Conservation (phyloP, 37 sponge, comb jelly and placozoan genomes). For the Hormiphora californensis region DNA sequence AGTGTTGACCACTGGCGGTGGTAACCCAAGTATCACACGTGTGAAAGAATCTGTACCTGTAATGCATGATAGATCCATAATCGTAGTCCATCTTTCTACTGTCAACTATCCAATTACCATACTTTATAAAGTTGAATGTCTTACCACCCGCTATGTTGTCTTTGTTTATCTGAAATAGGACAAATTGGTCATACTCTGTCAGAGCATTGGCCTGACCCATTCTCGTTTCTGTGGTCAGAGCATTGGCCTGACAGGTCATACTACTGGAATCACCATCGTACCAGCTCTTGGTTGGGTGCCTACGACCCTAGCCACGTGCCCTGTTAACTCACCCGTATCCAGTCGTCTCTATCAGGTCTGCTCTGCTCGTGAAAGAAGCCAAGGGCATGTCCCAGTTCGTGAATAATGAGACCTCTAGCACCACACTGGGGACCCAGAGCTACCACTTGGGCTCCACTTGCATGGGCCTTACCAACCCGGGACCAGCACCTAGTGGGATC, state of each 20-base stretch:
- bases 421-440: slow-evolving; percentile 19
- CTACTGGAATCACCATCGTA: too few species aligned
- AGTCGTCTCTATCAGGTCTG: slow-evolving; percentile 37
- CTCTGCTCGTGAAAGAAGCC: slow-evolving; percentile 54
- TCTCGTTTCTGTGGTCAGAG: too few species aligned
- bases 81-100: slow-evolving; percentile 15
- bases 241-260: too few species aligned
- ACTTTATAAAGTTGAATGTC: slow-evolving; percentile 40
- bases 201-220: too few species aligned
- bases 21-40: too few species aligned
- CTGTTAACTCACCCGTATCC: too few species aligned
- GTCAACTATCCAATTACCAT: not conserved
- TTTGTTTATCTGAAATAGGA: not conserved
- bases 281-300: too few species aligned
- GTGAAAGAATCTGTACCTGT: too few species aligned
- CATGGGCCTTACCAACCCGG: not conserved
- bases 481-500: slow-evolving; percentile 52
- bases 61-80: slow-evolving; percentile 32
- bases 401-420: not conserved
- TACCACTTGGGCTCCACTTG: not conserved
- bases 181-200: too few species aligned
- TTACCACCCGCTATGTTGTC: not conserved
- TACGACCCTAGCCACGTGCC: too few species aligned
- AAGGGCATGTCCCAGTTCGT: slow-evolving; percentile 39
- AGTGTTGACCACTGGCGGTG: too few species aligned